phyloP scores from a whole-genome alignment of 2,888 invertebrate genomes.

The Germaria angustata region DNA sequence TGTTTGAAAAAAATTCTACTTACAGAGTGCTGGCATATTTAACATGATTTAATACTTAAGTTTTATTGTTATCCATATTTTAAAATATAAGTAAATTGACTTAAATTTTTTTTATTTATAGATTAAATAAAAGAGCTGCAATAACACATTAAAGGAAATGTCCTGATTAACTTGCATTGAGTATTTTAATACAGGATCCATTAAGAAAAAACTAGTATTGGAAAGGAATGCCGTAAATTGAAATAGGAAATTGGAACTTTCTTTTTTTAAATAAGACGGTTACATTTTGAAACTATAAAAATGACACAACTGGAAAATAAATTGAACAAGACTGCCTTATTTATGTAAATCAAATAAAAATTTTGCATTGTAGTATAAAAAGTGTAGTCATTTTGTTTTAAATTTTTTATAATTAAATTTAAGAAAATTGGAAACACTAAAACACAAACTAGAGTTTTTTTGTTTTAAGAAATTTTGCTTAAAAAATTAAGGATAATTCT shows the following conservation, averaged over 20 bases:
- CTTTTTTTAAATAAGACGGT: constrained; percentile 42
- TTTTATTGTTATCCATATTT: not conserved
- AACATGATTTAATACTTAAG: constrained; percentile 30
- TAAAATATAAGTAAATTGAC: too few relatives aligned
- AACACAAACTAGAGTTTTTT: constrained; percentile 63
- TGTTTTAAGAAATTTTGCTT: too few relatives aligned
- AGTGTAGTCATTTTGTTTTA: constrained; percentile 33
- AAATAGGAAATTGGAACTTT: constrained; percentile 25
- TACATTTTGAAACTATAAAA: constrained; percentile 28
- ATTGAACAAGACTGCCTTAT: constrained; percentile 38
- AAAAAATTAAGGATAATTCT: constrained; percentile 30
- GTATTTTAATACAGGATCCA: too few relatives aligned
- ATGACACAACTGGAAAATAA: constrained; percentile 30
- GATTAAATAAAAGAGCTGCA: not conserved
- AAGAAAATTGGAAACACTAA: constrained; percentile 44
- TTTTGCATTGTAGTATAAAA: constrained; percentile 49
- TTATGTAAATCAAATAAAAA: constrained; percentile 17
- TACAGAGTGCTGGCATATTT: constrained; percentile 49
- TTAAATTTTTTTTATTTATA: not conserved
- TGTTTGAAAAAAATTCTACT: constrained; percentile 47
- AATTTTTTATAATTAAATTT: not conserved
- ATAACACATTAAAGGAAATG: not conserved
- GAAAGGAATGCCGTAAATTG: constrained; percentile 64
- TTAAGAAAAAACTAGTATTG: constrained; percentile 8
- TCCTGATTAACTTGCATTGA: not conserved